Evolutionary conservation across 2,113 vertebrate species (phyloP).

Genomic region (Pollachius pollachius): DNA sequence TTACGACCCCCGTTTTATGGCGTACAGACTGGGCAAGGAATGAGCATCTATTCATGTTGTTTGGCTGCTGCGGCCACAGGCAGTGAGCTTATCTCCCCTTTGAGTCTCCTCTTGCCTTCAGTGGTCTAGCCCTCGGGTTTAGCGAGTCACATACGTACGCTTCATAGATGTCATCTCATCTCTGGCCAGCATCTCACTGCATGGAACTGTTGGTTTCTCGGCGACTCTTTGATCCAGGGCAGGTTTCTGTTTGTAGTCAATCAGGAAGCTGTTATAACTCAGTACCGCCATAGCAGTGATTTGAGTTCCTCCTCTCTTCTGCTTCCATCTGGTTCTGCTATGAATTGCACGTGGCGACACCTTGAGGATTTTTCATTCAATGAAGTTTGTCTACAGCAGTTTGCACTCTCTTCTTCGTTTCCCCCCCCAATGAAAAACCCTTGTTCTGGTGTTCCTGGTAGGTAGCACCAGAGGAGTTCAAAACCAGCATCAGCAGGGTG

Average conservation of each 20-base stretch:
- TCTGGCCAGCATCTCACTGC: conserved; percentile 66
- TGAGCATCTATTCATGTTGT: conserved; percentile 84
- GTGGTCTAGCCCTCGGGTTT: conserved; percentile 61
- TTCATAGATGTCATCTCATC: conserved; percentile 70
- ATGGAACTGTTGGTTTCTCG: conserved; percentile 57
- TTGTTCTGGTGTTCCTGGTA: conserved; percentile 43
- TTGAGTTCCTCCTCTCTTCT: neutral
- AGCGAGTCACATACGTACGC: conserved; percentile 58
- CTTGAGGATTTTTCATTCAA: too few species aligned
- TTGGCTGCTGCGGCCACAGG: conserved; percentile 79
- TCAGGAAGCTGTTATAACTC: conserved; percentile 35
- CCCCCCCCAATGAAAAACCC: too few species aligned
- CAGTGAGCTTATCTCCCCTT: conserved; percentile 73
- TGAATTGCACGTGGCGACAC: too few species aligned
- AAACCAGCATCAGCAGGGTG: conserved; percentile 91
- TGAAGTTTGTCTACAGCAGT: too few species aligned
- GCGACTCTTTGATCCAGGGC: conserved; percentile 59
- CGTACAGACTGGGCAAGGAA: conserved; percentile 82
- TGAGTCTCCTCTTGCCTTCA: conserved; percentile 72
- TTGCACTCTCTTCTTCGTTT: too few species aligned
- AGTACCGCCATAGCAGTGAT: conserved; percentile 9
- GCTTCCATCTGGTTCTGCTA: too few species aligned
- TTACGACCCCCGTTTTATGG: conserved; percentile 86
- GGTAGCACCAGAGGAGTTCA: conserved; percentile 99
- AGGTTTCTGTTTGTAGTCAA: conserved; percentile 29